Evolutionary conservation across 2,797 vertebrate species (phyloP), one percentile per base, ranked within the genome.

Genomic region (Notolabrus celidotus): DNA sequence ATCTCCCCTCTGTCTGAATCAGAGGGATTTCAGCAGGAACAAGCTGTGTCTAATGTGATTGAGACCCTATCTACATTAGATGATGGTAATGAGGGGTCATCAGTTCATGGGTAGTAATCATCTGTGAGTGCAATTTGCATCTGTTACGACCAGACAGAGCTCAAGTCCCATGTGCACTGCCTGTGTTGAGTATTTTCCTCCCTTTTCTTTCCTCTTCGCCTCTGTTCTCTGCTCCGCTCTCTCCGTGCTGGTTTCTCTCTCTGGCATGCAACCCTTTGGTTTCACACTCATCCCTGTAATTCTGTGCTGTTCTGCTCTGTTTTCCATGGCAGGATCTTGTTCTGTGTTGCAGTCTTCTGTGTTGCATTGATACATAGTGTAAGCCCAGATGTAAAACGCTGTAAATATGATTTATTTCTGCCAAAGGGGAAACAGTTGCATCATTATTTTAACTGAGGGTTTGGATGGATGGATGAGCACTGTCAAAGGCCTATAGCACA

Each of bases 41-140:
- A 9, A 39, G 42, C 63, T 55, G 54, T n/a, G 2, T 23, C 50
- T 57, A 49, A 66, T 69, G 56, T 71, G 67, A 78, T 50, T 63
- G 69, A 60, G 50, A 56, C 33, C 29, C 10, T 33, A 64, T 67
- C 62, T 75, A 58, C 64, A 49, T 42, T 31, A 19, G 43, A 38
- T 67, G 56, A 63, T 39, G 67, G 53, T 67, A 65, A 60, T 60
- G 61, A 71, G 46, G 41, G 79, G 68, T 78, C 62, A 53, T 52
- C 42, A 56, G 68, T 72, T 51, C 33, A 42, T 8, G 51, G 42
- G 33, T 14, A 47, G 55, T 50, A 67, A 78, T 84, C 67, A 67
- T 65, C 58, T 57, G 42, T 58, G 46, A 70, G 45, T 67, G 69
- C 47, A 63, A 46, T 77, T 65, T 64, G 41, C 63, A 45, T 71